Conservation (phyloP, 2,113 vertebrate genomes). For the Burhinus bistriatus region DNA sequence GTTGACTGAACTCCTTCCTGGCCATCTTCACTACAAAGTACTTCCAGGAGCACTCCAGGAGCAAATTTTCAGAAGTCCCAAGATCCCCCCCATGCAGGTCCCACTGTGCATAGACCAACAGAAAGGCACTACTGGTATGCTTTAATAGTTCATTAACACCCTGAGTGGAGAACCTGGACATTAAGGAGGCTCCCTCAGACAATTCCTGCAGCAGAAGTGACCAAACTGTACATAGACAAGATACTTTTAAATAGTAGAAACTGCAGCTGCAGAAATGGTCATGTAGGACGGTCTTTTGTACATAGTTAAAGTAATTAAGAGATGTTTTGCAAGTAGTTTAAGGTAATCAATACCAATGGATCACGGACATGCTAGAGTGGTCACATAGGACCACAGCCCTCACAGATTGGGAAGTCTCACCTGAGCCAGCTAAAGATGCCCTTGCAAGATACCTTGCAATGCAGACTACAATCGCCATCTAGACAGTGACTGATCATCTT, state of each 20-base stretch:
- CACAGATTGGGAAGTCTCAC: neutral
- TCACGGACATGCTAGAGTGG: neutral
- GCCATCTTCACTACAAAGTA: neutral
- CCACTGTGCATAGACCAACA: neutral
- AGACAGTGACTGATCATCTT: neutral
- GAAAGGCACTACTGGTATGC: neutral
- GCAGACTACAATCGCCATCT: neutral
- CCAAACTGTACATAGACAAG: neutral
- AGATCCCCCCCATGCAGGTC: neutral
- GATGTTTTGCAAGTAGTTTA: neutral
- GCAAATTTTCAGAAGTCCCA: neutral
- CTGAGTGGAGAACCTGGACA: neutral
- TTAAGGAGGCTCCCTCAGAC: neutral
- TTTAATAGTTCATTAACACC: neutral
- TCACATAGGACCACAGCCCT: neutral
- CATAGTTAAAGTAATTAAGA: neutral
- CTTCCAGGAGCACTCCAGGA: neutral
- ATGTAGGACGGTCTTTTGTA: accelerated
- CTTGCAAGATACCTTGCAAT: neutral
- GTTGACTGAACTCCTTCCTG: neutral
- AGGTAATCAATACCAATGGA: neutral
- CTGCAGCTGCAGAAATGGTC: neutral
- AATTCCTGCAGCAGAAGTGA: neutral
- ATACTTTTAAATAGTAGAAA: neutral
- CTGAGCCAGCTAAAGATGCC: neutral